phyloP scores from a whole-genome alignment of 2,113 vertebrate species.

The Euleptes europaea region DNA sequence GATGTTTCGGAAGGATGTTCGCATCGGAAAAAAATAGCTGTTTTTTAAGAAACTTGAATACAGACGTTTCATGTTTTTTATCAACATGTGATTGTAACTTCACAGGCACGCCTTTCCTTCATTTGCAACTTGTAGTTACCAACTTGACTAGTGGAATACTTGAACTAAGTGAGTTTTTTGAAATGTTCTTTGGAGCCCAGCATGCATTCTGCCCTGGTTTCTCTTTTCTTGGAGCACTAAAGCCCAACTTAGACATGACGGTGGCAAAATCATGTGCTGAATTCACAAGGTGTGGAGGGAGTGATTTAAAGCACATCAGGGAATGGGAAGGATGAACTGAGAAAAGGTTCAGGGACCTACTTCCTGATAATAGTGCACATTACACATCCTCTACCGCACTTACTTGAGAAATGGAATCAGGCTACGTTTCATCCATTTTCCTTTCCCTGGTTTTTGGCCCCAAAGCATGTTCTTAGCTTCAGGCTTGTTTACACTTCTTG shows the following conservation, averaged over 20 bases:
- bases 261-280: no score
- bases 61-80: background rate
- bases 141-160: background rate
- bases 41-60: slow-evolving; percentile 15
- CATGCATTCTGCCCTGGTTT: background rate
- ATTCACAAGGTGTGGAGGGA: no score
- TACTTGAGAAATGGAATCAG: no score
- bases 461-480: background rate
- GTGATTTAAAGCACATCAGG: no score
- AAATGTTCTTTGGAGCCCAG: background rate
- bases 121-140: slow-evolving; percentile 14
- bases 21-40: slow-evolving; percentile 27
- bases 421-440: no score
- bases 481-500: background rate
- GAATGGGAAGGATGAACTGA: no score
- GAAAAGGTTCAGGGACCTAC: no score
- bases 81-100: background rate
- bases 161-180: background rate
- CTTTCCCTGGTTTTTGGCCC: background rate
- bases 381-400: no score
- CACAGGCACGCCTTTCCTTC: background rate
- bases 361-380: no score
- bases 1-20: slow-evolving; percentile 18
- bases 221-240: background rate
- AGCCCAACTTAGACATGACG: background rate